Percentiles rank a stretch among this genome's conserved stretches.
Conservation (phyloP, 53 echinoderm and acorn worm species). For the Zoroaster sp. region DNA sequence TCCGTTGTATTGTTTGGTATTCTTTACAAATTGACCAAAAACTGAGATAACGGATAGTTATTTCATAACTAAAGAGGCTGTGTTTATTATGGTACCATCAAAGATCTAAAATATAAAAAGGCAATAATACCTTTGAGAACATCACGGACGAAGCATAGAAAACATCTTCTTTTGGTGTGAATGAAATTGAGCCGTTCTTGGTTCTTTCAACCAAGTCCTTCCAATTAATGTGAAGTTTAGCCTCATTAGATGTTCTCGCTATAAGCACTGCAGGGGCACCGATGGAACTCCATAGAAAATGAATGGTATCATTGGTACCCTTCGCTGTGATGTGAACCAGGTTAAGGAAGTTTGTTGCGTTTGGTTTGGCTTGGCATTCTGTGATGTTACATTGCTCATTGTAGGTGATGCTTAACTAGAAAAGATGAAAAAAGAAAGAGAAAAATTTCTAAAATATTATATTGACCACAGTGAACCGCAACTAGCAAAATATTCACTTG, state of each 20-base stretch:
- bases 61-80: too few species aligned
- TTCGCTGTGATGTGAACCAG: slow-evolving; percentile 75
- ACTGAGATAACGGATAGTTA: too few species aligned
- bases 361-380: slow-evolving; percentile 45
- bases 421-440: neutral
- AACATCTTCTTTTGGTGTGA: slow-evolving; percentile 64
- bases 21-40: too few species aligned
- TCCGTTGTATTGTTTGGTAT: too few species aligned
- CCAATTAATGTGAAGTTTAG: slow-evolving; percentile 79
- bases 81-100: too few species aligned
- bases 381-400: slow-evolving; percentile 83
- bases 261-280: slow-evolving; percentile 81
- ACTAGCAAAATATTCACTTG: too few species aligned
- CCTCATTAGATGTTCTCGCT: slow-evolving; percentile 60
- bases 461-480: too few species aligned
- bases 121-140: slow-evolving; percentile 77
- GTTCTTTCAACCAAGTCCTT: slow-evolving; percentile 21
- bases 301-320: slow-evolving; percentile 75
- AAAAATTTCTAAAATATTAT: too few species aligned
- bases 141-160: slow-evolving; percentile 65
- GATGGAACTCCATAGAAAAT: slow-evolving; percentile 88
- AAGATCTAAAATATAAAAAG: too few species aligned
- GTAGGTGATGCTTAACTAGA: slow-evolving; percentile 76
- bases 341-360: slow-evolving; percentile 43
- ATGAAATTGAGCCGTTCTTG: slow-evolving; percentile 57